phyloP scores from a whole-genome alignment of 2,113 vertebrate species.

The Felis catus region F.catus_Fca126_mat1.0 CM031416.1:89698001-89698500 shows the following conservation, averaged over 20 bases:
- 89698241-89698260: constrained; percentile 12
- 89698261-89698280: neutral
- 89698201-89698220: no score
- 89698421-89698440: neutral
- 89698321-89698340: neutral
- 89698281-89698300: constrained; percentile 19
- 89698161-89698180: no score
- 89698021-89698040: neutral
- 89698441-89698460: neutral
- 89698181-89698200: no score
- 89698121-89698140: no score
- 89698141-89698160: no score
- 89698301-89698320: constrained; percentile 12
- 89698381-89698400: neutral
- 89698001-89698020: neutral
- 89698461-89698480: neutral
- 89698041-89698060: neutral
- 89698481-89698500: neutral
- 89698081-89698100: no score
- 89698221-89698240: neutral
- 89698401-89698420: neutral
- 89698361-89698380: neutral
- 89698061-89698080: neutral
- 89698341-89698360: neutral
- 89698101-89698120: no score